phyloP scores from a whole-genome alignment of 92 coral and sea anemone genomes.

The Porites cylindrica region DNA sequence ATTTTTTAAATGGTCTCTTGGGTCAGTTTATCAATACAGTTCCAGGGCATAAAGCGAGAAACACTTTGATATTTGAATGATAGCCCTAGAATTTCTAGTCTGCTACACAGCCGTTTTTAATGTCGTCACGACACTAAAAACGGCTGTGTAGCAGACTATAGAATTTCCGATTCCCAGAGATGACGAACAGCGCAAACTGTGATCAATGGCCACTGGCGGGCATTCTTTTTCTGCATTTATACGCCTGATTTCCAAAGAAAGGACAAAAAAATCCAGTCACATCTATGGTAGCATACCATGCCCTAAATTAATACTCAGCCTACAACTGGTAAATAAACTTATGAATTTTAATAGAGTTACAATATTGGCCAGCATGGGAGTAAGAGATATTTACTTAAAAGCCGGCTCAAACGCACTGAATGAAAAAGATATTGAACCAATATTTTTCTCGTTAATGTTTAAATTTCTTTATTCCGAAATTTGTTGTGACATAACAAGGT shows the following conservation, averaged over 20 bases:
- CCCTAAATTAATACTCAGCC: background rate
- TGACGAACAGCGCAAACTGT: conserved; percentile 18
- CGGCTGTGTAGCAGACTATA: too few species aligned
- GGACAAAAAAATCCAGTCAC: background rate
- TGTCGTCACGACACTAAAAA: too few species aligned
- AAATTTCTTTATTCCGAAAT: too few species aligned
- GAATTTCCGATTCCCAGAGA: background rate
- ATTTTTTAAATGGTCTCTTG: background rate
- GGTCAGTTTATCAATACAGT: background rate
- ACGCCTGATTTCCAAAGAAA: background rate
- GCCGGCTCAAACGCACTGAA: too few species aligned
- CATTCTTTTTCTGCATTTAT: background rate
- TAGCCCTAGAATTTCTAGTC: background rate
- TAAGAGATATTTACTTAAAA: background rate
- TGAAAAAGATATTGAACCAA: too few species aligned
- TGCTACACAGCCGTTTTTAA: too few species aligned
- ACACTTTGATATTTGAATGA: background rate
- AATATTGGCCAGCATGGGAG: background rate
- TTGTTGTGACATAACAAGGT: too few species aligned
- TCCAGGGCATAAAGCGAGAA: background rate
- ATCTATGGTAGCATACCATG: background rate
- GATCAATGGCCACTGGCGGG: background rate
- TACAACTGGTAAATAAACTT: background rate
- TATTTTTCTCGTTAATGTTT: too few species aligned
- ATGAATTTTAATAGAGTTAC: background rate